These are phyloP conservation scores for Polyommatus iphigenia DNA, from an alignment of 2,888 invertebrate species.

Conservation along the genomic window DNA sequence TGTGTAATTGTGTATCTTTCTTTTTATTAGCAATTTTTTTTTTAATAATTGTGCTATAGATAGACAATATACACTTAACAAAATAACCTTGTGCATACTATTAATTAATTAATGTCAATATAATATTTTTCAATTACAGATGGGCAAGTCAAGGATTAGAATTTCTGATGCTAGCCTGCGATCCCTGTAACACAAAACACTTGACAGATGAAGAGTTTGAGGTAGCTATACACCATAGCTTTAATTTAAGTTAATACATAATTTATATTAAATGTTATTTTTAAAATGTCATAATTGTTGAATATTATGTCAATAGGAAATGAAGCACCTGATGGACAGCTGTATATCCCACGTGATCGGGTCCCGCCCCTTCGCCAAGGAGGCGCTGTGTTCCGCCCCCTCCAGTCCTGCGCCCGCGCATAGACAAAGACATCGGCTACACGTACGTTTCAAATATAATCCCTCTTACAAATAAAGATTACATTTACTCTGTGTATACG, in stretches of 20 bases:
- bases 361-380: slow-evolving; percentile 58
- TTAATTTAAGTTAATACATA: neutral
- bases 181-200: slow-evolving; percentile 89
- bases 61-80: too few species aligned
- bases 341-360: slow-evolving; percentile 94
- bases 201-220: slow-evolving; percentile 90
- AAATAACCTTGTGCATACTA: too few species aligned
- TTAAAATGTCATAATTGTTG: neutral
- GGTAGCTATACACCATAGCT: slow-evolving; percentile 53
- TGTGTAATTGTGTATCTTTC: too few species aligned
- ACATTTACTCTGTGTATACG: too few species aligned
- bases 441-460: slow-evolving; percentile 44
- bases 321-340: slow-evolving; percentile 89
- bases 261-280: neutral
- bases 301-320: slow-evolving; percentile 50
- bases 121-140: slow-evolving; percentile 55
- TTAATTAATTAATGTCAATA: too few species aligned
- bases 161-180: slow-evolving; percentile 91
- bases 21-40: too few species aligned
- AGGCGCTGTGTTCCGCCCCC: slow-evolving; percentile 36
- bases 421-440: slow-evolving; percentile 51
- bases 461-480: neutral
- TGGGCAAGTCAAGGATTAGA: slow-evolving; percentile 96
- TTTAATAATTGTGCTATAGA: too few species aligned
- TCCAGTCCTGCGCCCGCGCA: slow-evolving; percentile 44